Evolutionary conservation across 1,140 invertebrate species (phyloP).

Genomic region (Lepeophtheirus salmonis): DNA sequence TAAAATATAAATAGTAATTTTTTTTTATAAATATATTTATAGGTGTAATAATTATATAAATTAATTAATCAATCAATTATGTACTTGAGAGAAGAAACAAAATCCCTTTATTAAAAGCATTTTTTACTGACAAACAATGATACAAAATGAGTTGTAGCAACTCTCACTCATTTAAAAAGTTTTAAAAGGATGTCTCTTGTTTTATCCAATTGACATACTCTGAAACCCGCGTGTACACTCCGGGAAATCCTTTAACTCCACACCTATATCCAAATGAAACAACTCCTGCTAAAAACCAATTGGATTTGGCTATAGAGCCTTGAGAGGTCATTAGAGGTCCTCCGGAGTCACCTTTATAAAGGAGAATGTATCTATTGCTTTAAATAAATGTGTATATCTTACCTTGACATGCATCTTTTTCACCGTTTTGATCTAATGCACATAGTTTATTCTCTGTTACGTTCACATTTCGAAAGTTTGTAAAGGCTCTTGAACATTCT

Average conservation of each 20-base stretch:
- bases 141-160: too few relatives aligned
- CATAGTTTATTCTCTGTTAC: slow-evolving; percentile 3
- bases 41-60: too few relatives aligned
- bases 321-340: slow-evolving; percentile 50
- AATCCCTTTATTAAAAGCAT: too few relatives aligned
- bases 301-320: slow-evolving; percentile 21
- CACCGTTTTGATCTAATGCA: not conserved
- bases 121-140: too few relatives aligned
- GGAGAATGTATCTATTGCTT: too few relatives aligned
- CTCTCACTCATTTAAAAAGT: too few relatives aligned
- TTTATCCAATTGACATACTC: slow-evolving; percentile 30
- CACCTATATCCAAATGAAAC: slow-evolving; percentile 53
- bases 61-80: too few relatives aligned
- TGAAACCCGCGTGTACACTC: slow-evolving; percentile 54
- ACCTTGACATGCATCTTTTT: slow-evolving; percentile 13
- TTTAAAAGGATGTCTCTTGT: not conserved
- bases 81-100: too few relatives aligned
- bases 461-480: slow-evolving; percentile 1
- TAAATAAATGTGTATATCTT: too few relatives aligned
- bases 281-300: slow-evolving; percentile 43
- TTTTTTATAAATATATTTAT: too few relatives aligned
- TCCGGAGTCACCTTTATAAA: slow-evolving; percentile 50
- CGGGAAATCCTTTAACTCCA: slow-evolving; percentile 46
- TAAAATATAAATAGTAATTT: too few relatives aligned
- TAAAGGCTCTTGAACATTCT: not conserved